Percentiles rank a stretch among this genome's conserved stretches.
Conservation (phyloP, 1,140 invertebrate species). For the Panagrolaimus sp. region DNA sequence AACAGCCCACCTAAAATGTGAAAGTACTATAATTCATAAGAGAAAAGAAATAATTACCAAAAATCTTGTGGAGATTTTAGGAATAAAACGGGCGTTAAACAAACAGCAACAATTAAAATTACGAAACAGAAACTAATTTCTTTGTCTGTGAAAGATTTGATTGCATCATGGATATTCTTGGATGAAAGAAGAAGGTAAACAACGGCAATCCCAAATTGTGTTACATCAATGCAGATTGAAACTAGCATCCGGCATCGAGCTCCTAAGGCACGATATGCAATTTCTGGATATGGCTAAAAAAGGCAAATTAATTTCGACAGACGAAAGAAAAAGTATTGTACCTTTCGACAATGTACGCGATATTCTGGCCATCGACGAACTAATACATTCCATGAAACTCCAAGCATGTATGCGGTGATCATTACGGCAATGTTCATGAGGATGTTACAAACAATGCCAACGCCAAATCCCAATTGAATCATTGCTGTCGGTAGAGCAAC, state of each 20-base stretch:
- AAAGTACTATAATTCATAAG: neutral
- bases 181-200: constrained; percentile 69
- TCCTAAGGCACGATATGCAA: constrained; percentile 58
- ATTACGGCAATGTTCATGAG: constrained; percentile 39
- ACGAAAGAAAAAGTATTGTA: neutral
- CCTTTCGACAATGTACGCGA: constrained; percentile 61
- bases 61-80: constrained; percentile 70
- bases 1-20: constrained; percentile 33
- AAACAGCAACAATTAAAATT: constrained; percentile 66
- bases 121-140: constrained; percentile 64
- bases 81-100: constrained; percentile 66
- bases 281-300: constrained; percentile 66
- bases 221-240: constrained; percentile 64
- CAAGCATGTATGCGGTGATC: constrained; percentile 60
- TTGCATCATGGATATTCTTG: constrained; percentile 61
- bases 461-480: constrained; percentile 43
- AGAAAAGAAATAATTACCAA: constrained; percentile 60
- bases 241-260: constrained; percentile 51
- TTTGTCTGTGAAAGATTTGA: constrained; percentile 63
- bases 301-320: neutral
- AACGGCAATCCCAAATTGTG: constrained; percentile 68
- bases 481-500: constrained; percentile 54
- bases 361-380: constrained; percentile 67
- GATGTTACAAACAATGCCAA: constrained; percentile 37
- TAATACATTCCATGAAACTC: constrained; percentile 68